A percentile compares a stretch with the other conserved stretches of the same genome.
These are phyloP conservation scores for Isotomurus palustris DNA, from an alignment of 2,888 invertebrate species.

Conservation along the genomic window DNA sequence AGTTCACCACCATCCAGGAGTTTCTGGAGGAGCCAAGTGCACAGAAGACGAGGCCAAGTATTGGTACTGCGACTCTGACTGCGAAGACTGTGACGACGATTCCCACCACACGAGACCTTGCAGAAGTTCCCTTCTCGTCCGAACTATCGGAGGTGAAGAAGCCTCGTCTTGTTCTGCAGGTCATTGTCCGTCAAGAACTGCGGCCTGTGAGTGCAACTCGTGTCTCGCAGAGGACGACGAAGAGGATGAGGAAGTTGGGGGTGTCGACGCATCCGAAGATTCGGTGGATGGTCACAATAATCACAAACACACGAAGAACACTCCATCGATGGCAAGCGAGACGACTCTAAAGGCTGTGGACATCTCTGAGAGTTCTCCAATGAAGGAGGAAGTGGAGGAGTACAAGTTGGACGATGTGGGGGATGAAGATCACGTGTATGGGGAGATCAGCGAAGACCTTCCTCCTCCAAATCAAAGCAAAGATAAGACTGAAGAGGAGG, in stretches of 20 bases:
- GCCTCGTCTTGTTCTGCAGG: slow-evolving; percentile 37
- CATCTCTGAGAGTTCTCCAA: slow-evolving; percentile 18
- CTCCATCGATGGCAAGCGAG: slow-evolving; percentile 46
- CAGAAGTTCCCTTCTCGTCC: slow-evolving; percentile 33
- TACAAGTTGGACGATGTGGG: neutral
- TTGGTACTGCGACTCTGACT: slow-evolving; percentile 46
- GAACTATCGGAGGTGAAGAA: slow-evolving; percentile 41
- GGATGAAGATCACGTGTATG: slow-evolving; percentile 39
- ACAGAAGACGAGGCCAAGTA: slow-evolving; percentile 42
- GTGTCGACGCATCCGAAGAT: neutral
- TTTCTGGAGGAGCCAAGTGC: slow-evolving; percentile 22
- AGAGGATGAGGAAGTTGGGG: slow-evolving; percentile 22
- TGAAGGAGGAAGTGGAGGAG: no score
- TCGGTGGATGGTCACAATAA: neutral
- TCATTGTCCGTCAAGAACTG: no score
- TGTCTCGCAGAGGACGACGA: slow-evolving; percentile 42
- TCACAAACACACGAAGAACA: slow-evolving; percentile 32
- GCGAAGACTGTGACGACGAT: slow-evolving; percentile 40
- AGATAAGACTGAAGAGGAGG: slow-evolving; percentile 16
- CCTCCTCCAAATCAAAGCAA: slow-evolving; percentile 1
- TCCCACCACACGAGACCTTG: slow-evolving; percentile 27
- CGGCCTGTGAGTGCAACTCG: slow-evolving; percentile 43
- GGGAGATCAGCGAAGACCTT: slow-evolving; percentile 44
- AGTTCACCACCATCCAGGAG: slow-evolving; percentile 23
- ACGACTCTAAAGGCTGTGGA: slow-evolving; percentile 44